Base-by-base conservation (phyloP, 37 sponge, comb jelly and placozoan species). In the Spongia lamella region DNA sequence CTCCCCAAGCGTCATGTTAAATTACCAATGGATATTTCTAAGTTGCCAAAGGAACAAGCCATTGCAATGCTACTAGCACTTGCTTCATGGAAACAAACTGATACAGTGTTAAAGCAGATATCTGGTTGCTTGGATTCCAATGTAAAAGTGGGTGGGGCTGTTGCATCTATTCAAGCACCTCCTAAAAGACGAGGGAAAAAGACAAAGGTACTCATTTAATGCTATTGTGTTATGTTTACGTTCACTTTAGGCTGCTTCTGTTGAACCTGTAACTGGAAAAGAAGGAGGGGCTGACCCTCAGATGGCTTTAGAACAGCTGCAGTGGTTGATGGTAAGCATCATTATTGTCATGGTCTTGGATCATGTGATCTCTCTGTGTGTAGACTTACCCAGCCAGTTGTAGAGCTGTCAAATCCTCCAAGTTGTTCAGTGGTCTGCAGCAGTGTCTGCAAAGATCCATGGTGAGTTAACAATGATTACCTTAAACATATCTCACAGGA, bases 1-100 rank as follows among this genome's bases (percentile, higher is more conserved):
- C 84, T 83, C 1, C 85, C 79, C 24, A 71, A 61, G 61, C 49
- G 61, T 7, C 40, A 53, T 64, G 76, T 75, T 38, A 36, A 66
- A 53, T 21, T 16, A 11, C 65, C 57, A 65, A 72, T 55, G 73
- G 54, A 56, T 13, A 37, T 56, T 4, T 27, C 6, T 68, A 64
- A 19, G 66, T 33, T 20, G 36, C 27, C 32, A 33, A 64, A 35
- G 6, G 66, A 32, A 31, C 30, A 31, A 15, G 15, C 35, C 61
- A 77, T 70, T 15, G 26, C 89, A 30, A n/a, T 79, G 51, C 52
- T 89, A 43, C 70, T 73, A 19, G 89, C 84, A 22, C 53, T 89
- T 62, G 70, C 75, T 40, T 14, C 83, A 2, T 89, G 84, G 84
- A 43, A 75, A 61, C 80, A 79, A 63, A 47, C 70, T 20, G 61